These are phyloP conservation scores for Sycophila texana DNA, from an alignment of 2,888 invertebrate genomes.

Conservation along the genomic window DNA sequence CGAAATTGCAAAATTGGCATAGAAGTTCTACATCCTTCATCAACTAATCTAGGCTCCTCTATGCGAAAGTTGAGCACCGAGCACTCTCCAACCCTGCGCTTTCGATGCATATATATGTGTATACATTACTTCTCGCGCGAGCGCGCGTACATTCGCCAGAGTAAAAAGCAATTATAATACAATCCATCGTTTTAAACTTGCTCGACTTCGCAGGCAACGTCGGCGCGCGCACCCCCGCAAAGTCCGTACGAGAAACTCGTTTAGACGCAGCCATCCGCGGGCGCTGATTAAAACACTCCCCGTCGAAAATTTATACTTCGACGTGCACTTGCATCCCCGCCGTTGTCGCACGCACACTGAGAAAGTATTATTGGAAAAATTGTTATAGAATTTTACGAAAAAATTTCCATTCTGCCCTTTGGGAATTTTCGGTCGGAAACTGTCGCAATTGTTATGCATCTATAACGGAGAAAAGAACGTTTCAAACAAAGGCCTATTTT, in stretches of 20 bases:
- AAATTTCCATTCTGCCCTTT: too few species aligned
- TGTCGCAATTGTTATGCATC: too few species aligned
- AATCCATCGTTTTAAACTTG: slow-evolving; percentile 35
- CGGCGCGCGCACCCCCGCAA: neutral
- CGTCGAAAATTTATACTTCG: neutral
- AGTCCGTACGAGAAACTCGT: neutral
- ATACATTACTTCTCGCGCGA: neutral
- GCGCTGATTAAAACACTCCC: neutral
- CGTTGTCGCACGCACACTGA: neutral
- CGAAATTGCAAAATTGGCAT: neutral
- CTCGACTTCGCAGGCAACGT: neutral
- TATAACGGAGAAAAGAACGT: too few species aligned
- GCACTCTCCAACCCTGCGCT: neutral
- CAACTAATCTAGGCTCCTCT: neutral
- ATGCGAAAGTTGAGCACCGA: neutral
- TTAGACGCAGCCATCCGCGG: neutral
- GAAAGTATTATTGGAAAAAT: too few species aligned
- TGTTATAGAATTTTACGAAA: too few species aligned
- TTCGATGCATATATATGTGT: neutral
- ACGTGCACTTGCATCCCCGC: neutral
- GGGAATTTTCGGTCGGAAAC: too few species aligned
- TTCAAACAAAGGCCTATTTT: too few species aligned
- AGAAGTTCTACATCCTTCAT: neutral
- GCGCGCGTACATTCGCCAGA: neutral
- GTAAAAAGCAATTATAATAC: slow-evolving; percentile 38